These are phyloP conservation scores for Melanocharis versteri DNA, from an alignment of 2,113 vertebrate species.

Conservation along the genomic window DNA sequence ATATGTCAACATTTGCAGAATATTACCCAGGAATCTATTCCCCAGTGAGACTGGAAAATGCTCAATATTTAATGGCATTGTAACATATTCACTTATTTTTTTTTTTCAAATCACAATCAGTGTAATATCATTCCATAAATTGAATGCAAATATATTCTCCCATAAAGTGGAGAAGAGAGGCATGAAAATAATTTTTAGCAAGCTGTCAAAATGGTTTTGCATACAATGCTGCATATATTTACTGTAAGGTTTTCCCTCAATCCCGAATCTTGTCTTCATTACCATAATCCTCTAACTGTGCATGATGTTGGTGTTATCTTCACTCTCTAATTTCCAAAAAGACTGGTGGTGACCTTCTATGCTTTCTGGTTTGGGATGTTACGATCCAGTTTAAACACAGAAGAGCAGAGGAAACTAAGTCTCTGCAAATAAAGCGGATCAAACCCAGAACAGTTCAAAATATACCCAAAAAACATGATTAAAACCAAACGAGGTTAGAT, in stretches of 20 bases:
- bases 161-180: neutral
- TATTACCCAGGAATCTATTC: neutral
- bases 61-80: neutral
- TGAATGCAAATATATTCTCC: neutral
- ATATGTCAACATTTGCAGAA: neutral
- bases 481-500: neutral
- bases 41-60: neutral
- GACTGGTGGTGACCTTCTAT: neutral
- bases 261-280: neutral
- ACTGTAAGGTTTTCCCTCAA: neutral
- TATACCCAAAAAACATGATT: neutral
- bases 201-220: neutral
- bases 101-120: neutral
- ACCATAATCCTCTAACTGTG: neutral
- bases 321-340: neutral
- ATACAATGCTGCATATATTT: neutral
- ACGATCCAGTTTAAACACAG: neutral
- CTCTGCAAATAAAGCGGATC: neutral
- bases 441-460: accelerated
- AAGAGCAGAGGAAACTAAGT: neutral
- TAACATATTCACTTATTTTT: neutral
- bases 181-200: neutral
- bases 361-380: neutral
- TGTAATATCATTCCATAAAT: neutral
- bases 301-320: neutral